Conservation (phyloP, 2,888 invertebrate genomes). For the Lissocephala sabroskyi region DNA sequence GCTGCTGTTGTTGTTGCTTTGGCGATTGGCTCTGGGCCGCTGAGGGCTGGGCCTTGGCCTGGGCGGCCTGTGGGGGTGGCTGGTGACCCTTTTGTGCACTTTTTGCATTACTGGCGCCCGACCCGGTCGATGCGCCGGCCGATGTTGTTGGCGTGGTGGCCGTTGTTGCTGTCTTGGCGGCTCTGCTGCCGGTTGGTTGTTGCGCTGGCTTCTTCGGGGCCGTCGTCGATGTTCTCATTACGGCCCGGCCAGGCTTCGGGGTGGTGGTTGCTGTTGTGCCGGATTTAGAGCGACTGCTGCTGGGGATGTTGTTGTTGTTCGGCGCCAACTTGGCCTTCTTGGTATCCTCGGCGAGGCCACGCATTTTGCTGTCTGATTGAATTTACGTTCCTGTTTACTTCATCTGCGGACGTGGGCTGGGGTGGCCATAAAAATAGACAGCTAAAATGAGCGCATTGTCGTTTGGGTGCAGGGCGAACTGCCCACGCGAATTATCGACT, state of each 20-base stretch:
- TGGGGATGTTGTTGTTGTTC: slow-evolving; percentile 46
- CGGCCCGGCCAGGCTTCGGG: slow-evolving; percentile 32
- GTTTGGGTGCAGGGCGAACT: slow-evolving; percentile 16
- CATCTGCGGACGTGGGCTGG: slow-evolving; percentile 11
- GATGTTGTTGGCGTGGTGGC: slow-evolving; percentile 12
- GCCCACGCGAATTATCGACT: slow-evolving; percentile 42
- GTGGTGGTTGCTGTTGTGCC: slow-evolving; percentile 36
- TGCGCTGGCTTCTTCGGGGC: slow-evolving; percentile 35
- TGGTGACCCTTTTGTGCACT: slow-evolving; percentile 41
- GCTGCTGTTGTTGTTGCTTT: slow-evolving; percentile 20
- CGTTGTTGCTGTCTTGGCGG: slow-evolving; percentile 12
- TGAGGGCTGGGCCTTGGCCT: too few relatives aligned
- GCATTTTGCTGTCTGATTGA: slow-evolving; percentile 65
- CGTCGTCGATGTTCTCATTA: slow-evolving; percentile 29
- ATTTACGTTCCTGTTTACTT: neutral
- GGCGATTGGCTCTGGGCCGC: too few relatives aligned
- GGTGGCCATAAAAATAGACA: slow-evolving; percentile 37
- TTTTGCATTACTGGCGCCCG: slow-evolving; percentile 36
- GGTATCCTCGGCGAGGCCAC: slow-evolving; percentile 68
- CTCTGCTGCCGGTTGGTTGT: slow-evolving; percentile 41
- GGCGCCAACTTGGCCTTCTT: slow-evolving; percentile 63
- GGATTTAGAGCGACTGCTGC: slow-evolving; percentile 20
- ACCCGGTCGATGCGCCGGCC: slow-evolving; percentile 22
- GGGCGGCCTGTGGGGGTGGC: slow-evolving; percentile 53
- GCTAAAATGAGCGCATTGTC: slow-evolving; percentile 31